A percentile compares a stretch with the other conserved stretches of the same genome.
phyloP scores from a whole-genome alignment of 92 coral and sea anemone genomes.

The Zoanthus sociatus region DNA sequence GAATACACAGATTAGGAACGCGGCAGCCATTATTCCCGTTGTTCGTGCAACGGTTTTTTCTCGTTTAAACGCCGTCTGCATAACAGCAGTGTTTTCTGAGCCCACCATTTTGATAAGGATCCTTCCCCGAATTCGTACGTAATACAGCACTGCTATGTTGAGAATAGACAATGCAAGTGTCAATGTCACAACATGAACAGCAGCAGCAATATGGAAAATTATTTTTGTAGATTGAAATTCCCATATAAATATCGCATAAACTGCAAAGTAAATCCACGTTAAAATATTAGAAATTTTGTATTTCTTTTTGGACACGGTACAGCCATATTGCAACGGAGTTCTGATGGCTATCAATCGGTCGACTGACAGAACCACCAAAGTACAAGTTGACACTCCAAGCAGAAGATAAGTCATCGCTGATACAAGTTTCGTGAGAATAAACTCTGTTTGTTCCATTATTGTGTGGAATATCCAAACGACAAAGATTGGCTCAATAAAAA shows the following conservation, averaged over 20 bases:
- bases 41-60: slow-evolving; percentile 4
- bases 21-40: background rate
- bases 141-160: background rate
- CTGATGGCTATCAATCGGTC: background rate
- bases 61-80: background rate
- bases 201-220: background rate
- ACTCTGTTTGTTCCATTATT: background rate
- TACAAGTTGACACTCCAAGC: background rate
- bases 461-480: background rate
- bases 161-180: background rate
- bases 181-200: background rate
- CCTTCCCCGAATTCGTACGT: background rate
- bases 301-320: background rate
- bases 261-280: background rate
- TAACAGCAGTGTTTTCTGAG: background rate
- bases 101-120: background rate
- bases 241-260: background rate
- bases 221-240: background rate
- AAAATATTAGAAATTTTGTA: background rate
- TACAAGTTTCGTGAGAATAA: background rate
- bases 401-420: background rate
- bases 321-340: background rate
- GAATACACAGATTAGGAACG: background rate
- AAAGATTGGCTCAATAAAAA: background rate
- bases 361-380: background rate